These are phyloP conservation scores for Sebastes iracundus DNA, from an alignment of 2,797 vertebrate species.

Conservation along the genomic window DNA sequence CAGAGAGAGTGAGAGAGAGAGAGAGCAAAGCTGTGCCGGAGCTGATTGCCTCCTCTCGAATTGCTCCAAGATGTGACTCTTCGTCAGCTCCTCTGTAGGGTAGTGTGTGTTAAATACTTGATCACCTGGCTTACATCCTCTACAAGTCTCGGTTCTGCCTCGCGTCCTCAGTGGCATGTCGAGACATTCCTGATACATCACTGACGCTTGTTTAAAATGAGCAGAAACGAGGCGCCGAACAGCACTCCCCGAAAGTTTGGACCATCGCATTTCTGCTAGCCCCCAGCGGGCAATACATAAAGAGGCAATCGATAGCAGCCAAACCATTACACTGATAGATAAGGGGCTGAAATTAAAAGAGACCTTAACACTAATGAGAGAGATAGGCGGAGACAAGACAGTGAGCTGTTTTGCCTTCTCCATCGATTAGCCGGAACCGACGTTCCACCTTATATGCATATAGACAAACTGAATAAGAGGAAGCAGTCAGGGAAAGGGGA, in stretches of 20 bases:
- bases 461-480: slow-evolving; percentile 31
- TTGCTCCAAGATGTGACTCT: slow-evolving; percentile 23
- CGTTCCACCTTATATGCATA: slow-evolving; percentile 34
- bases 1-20: not conserved
- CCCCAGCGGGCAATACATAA: slow-evolving; percentile 41
- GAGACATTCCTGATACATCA: not conserved
- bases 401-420: slow-evolving; percentile 50
- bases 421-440: slow-evolving; percentile 59
- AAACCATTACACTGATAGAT: slow-evolving; percentile 75
- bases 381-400: slow-evolving; percentile 57
- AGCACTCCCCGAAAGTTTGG: not conserved
- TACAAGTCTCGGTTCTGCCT: not conserved
- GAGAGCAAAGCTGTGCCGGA: slow-evolving; percentile 9
- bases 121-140: slow-evolving; percentile 21
- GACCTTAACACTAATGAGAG: slow-evolving; percentile 69
- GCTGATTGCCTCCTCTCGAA: slow-evolving; percentile 44
- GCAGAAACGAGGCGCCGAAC: not conserved
- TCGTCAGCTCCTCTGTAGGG: slow-evolving; percentile 9
- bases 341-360: slow-evolving; percentile 74
- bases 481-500: slow-evolving; percentile 11
- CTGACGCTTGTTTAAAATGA: not conserved
- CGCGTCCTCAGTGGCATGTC: not conserved
- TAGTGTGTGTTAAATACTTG: slow-evolving; percentile 19
- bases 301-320: slow-evolving; percentile 58
- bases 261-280: not conserved